These are phyloP conservation scores for Actinostola sp. DNA, from an alignment of 92 coral and sea anemone species.

Conservation along the genomic window DNA sequence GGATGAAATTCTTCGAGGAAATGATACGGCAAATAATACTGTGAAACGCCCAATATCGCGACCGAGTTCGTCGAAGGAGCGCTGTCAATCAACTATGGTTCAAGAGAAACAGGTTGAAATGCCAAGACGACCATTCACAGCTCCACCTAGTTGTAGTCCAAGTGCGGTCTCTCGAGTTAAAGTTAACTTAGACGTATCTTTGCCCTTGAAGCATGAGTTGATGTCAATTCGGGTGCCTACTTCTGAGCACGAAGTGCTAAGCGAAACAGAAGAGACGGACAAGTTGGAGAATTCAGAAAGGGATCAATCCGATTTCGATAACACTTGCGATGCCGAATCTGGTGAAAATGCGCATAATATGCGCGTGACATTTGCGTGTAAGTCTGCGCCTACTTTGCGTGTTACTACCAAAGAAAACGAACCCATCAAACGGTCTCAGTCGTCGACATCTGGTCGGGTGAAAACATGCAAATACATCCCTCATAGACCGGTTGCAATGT, in stretches of 20 bases:
- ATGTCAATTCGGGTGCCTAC: conserved; percentile 64
- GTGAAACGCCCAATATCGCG: not conserved
- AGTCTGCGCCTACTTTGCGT: conserved; percentile 63
- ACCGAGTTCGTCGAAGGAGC: conserved; percentile 17
- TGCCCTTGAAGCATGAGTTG: conserved; percentile 16
- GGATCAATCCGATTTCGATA: not conserved
- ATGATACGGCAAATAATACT: not conserved
- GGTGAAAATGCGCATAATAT: not conserved
- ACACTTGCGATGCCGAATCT: conserved; percentile 3
- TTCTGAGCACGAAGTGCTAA: conserved; percentile 19
- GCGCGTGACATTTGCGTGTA: conserved; percentile 42
- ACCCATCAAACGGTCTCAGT: conserved; percentile 26
- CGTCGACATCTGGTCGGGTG: conserved; percentile 43
- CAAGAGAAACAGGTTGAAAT: not conserved
- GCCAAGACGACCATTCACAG: conserved; percentile 62
- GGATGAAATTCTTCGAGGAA: not conserved
- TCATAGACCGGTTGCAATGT: conserved; percentile 51
- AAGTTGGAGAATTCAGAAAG: not conserved
- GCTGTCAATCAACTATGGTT: not conserved
- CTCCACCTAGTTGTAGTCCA: conserved; percentile 71
- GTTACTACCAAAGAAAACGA: conserved; percentile 8
- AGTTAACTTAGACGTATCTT: conserved; percentile 19
- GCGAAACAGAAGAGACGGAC: not conserved
- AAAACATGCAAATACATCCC: conserved; percentile 17
- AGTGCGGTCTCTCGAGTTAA: not conserved